phyloP scores from a whole-genome alignment of 2,888 invertebrate genomes.

The Schizotus pectinicornis region DNA sequence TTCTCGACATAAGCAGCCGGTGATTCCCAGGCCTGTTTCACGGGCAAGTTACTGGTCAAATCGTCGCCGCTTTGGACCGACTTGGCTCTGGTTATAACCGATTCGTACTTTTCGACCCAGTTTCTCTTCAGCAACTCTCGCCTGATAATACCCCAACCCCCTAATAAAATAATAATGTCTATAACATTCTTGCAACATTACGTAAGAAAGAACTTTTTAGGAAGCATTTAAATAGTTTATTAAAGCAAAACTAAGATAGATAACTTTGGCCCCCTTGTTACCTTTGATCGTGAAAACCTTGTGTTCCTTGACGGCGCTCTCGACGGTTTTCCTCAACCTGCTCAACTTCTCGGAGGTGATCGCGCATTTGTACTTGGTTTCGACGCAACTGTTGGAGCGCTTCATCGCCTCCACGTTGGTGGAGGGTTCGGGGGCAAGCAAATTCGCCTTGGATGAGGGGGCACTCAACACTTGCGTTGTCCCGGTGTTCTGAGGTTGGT shows the following conservation, averaged over 20 bases:
- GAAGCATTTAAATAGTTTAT: not conserved
- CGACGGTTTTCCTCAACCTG: conserved; percentile 69
- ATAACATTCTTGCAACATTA: not conserved
- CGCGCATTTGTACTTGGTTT: conserved; percentile 58
- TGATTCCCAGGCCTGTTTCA: conserved; percentile 55
- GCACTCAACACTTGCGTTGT: conserved; percentile 37
- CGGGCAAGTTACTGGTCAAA: conserved; percentile 53
- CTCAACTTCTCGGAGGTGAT: conserved; percentile 71
- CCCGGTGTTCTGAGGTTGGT: conserved; percentile 16
- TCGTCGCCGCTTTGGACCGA: conserved; percentile 46
- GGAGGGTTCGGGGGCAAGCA: not conserved
- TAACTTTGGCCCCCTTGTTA: too few species aligned
- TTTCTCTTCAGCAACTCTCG: conserved; percentile 73
- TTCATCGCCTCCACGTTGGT: conserved; percentile 30
- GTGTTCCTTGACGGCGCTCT: conserved; percentile 68
- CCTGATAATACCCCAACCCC: conserved; percentile 74
- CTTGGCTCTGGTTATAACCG: conserved; percentile 33
- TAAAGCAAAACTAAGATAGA: too few species aligned
- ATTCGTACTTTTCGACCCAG: conserved; percentile 74
- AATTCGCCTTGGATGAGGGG: conserved; percentile 21
- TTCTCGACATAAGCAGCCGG: conserved; percentile 62
- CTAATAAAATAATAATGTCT: conserved; percentile 44
- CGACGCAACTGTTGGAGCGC: conserved; percentile 45
- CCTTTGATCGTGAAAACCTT: conserved; percentile 71
- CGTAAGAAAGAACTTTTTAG: too few species aligned